Conservation (phyloP, 1,140 invertebrate species). For the Dreissena polymorpha region DNA sequence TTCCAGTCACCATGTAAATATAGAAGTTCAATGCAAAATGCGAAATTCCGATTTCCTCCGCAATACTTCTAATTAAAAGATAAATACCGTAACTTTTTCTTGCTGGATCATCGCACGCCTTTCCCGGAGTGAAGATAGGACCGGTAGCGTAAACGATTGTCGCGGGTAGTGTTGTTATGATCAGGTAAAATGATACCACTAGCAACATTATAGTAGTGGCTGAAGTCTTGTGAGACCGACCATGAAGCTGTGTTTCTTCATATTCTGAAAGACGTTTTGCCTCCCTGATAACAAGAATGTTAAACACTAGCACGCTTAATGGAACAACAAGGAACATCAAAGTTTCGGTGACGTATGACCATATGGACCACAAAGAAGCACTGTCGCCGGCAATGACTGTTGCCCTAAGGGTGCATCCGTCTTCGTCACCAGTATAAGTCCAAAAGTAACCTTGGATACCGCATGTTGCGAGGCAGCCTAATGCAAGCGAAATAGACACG, state of each 20-base stretch:
- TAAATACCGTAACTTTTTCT: constrained; percentile 69
- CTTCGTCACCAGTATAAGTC: constrained; percentile 60
- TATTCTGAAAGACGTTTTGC: constrained; percentile 69
- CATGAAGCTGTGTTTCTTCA: constrained; percentile 66
- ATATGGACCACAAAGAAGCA: constrained; percentile 67
- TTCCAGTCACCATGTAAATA: constrained; percentile 77
- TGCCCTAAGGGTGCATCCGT: constrained; percentile 62
- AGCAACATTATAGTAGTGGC: constrained; percentile 77
- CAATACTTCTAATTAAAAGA: constrained; percentile 64
- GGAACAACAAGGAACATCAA: constrained; percentile 75
- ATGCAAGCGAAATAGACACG: constrained; percentile 79
- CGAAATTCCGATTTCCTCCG: constrained; percentile 76
- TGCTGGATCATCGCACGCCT: constrained; percentile 49
- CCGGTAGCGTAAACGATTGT: constrained; percentile 64
- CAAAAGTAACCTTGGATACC: constrained; percentile 76
- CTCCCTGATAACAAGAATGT: constrained; percentile 77
- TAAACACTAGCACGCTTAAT: constrained; percentile 73
- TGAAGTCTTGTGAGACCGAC: constrained; percentile 65
- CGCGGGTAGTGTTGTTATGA: constrained; percentile 76
- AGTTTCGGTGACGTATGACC: constrained; percentile 72
- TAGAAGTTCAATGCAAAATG: constrained; percentile 79
- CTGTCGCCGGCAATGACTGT: constrained; percentile 59
- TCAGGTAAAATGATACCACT: constrained; percentile 78
- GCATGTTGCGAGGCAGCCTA: constrained; percentile 64
- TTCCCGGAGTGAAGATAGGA: constrained; percentile 32